These are phyloP conservation scores for Centrocercus urophasianus DNA, from an alignment of 2,113 vertebrate species.

Conservation along the genomic window DNA sequence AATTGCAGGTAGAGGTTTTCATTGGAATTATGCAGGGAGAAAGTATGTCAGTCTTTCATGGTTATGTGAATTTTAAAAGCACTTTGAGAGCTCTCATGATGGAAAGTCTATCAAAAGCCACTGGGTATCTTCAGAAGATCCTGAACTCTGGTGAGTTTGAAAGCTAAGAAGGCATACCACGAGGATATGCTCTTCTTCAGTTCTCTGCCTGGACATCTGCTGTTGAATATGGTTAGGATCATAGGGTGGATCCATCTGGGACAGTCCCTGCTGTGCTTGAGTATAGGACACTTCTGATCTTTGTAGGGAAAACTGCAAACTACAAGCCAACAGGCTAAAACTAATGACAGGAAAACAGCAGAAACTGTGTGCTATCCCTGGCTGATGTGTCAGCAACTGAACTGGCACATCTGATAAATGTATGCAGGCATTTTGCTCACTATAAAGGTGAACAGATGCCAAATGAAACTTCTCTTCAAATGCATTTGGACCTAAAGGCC, in stretches of 20 bases:
- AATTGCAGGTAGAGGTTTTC: neutral
- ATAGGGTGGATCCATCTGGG: neutral
- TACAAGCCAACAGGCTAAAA: neutral
- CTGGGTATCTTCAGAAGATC: neutral
- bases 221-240: neutral
- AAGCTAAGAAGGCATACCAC: neutral
- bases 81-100: neutral
- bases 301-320: neutral
- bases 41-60: neutral
- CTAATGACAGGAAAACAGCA: neutral
- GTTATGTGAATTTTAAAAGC: neutral
- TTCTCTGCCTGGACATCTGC: neutral
- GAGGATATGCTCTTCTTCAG: neutral
- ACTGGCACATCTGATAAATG: neutral
- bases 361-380: neutral
- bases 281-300: neutral
- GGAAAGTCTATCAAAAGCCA: neutral
- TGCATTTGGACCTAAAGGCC: neutral
- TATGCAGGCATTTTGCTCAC: neutral
- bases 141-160: fast-evolving
- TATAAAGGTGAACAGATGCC: neutral
- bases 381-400: neutral
- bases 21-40: neutral
- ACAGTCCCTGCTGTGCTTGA: neutral
- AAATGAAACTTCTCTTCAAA: neutral